A percentile compares a stretch with the other conserved stretches of the same genome.
Conservation (phyloP, 2,888 invertebrate genomes). For the Meliscaeva auricollis region DNA sequence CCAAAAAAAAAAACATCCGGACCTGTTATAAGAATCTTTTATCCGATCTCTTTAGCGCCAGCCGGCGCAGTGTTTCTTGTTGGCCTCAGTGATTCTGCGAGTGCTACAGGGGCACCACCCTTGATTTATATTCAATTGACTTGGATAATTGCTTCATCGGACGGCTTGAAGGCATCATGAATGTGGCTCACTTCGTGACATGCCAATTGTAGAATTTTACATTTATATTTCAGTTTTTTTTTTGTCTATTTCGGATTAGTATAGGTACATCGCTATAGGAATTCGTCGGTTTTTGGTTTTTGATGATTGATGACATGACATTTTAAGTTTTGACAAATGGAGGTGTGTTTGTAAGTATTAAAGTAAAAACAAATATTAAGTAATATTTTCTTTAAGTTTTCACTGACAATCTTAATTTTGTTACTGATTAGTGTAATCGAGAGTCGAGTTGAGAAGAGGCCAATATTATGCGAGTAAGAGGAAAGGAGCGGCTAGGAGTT, state of each 20-base stretch:
- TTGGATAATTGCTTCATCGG: slow-evolving; percentile 71
- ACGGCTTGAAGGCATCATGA: slow-evolving; percentile 27
- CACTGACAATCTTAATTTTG: too few relatives aligned
- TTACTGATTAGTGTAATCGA: too few relatives aligned
- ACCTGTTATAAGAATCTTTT: slow-evolving; percentile 59
- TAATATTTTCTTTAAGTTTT: too few relatives aligned
- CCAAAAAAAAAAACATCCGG: slow-evolving; percentile 54
- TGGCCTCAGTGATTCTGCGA: slow-evolving; percentile 33
- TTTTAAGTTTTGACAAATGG: too few relatives aligned
- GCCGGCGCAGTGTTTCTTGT: slow-evolving; percentile 29
- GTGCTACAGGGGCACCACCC: slow-evolving; percentile 59
- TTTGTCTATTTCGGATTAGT: not conserved
- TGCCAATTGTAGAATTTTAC: slow-evolving; percentile 44
- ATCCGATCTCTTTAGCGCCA: slow-evolving; percentile 64
- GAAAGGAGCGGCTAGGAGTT: too few relatives aligned
- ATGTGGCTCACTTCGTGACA: slow-evolving; percentile 45
- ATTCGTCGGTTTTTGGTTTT: too few relatives aligned
- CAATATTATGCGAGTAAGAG: too few relatives aligned
- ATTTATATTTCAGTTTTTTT: slow-evolving; percentile 9
- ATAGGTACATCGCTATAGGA: not conserved
- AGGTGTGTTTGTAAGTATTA: too few relatives aligned
- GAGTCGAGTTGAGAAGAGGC: too few relatives aligned
- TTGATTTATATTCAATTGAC: slow-evolving; percentile 74
- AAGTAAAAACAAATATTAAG: too few relatives aligned
- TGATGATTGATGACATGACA: too few relatives aligned